phyloP scores from a whole-genome alignment of 2,888 invertebrate species.

The Callinectes sapidus region DNA sequence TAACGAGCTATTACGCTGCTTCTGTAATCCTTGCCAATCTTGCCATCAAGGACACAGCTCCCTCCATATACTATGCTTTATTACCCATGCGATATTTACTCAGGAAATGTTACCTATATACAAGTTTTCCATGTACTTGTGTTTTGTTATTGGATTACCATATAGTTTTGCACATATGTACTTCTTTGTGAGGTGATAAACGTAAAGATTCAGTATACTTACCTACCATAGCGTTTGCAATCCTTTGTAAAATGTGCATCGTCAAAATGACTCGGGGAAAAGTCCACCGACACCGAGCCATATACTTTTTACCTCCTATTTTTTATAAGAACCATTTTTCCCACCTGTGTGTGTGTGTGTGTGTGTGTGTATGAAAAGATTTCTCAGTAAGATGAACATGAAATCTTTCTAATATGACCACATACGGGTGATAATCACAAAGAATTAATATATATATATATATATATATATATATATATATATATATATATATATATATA shows the following conservation, averaged over 20 bases:
- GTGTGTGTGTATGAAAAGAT: neutral
- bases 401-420: too few species aligned
- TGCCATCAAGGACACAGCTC: neutral
- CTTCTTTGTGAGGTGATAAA: neutral
- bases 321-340: neutral
- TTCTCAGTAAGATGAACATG: too few species aligned
- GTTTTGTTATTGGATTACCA: neutral
- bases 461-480: too few species aligned
- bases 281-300: neutral
- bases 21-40: neutral
- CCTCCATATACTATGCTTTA: neutral
- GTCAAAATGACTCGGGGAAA: neutral
- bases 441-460: too few species aligned
- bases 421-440: too few species aligned
- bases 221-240: neutral
- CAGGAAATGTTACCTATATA: neutral
- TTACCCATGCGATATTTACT: neutral
- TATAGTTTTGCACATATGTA: neutral
- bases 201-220: neutral
- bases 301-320: neutral
- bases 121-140: neutral
- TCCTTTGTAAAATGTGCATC: neutral
- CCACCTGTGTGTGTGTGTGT: neutral
- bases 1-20: neutral
- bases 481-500: too few species aligned